phyloP scores from a whole-genome alignment of 1,140 invertebrate species.

The Gerris buenoi region DNA sequence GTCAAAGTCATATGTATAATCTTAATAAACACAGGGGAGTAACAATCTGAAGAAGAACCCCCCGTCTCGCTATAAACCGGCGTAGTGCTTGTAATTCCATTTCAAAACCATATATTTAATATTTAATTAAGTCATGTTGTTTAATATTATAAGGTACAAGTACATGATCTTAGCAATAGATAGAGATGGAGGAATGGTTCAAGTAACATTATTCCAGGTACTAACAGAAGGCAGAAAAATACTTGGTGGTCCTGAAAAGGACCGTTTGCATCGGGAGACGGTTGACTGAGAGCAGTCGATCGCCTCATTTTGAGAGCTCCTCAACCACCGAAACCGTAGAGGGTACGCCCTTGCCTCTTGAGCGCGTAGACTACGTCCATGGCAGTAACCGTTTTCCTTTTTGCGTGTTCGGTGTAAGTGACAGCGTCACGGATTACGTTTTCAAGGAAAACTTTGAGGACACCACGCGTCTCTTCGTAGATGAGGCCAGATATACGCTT shows the following conservation, averaged over 20 bases:
- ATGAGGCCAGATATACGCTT: slow-evolving; percentile 48
- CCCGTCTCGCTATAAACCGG: too few species aligned
- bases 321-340: slow-evolving; percentile 50
- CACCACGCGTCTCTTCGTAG: slow-evolving; percentile 40
- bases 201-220: too few species aligned
- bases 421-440: slow-evolving; percentile 69
- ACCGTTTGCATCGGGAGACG: slow-evolving; percentile 21
- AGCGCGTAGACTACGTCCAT: slow-evolving; percentile 79
- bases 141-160: too few species aligned
- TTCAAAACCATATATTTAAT: too few species aligned
- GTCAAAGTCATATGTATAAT: too few species aligned
- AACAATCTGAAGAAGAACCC: too few species aligned
- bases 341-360: slow-evolving; percentile 60
- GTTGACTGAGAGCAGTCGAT: not conserved
- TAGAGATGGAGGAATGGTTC: too few species aligned
- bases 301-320: slow-evolving; percentile 34
- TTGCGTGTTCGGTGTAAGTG: slow-evolving; percentile 69
- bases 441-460: slow-evolving; percentile 65
- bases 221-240: too few species aligned
- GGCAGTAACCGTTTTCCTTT: slow-evolving; percentile 66
- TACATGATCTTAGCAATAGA: too few species aligned
- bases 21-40: too few species aligned
- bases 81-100: too few species aligned
- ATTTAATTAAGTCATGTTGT: too few species aligned
- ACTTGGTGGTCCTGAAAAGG: slow-evolving; percentile 27